Percentiles rank a stretch among this genome's conserved stretches.
phyloP scores from a whole-genome alignment of 2,113 vertebrate genomes.

The Cinclus mexicanus region DNA sequence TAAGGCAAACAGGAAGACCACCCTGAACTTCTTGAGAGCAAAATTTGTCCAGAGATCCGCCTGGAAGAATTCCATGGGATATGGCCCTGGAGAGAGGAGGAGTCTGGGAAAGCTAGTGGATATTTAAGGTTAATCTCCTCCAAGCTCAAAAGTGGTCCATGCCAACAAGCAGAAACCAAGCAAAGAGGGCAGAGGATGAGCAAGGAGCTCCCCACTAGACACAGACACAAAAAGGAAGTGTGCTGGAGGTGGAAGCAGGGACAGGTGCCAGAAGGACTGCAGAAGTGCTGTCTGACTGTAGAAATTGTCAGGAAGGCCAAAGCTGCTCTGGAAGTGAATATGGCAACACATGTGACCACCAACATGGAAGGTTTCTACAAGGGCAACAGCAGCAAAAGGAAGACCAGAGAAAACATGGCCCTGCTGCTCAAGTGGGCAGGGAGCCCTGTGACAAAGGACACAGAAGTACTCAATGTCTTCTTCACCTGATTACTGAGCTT shows the following conservation, averaged over 20 bases:
- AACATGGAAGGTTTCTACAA: background rate
- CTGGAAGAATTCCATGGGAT: background rate
- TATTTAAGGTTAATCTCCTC: background rate
- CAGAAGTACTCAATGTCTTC: background rate
- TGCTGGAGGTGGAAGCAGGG: background rate
- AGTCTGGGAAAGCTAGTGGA: background rate
- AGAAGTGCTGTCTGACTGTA: background rate
- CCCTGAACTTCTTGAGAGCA: background rate
- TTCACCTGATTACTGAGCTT: background rate
- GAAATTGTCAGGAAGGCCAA: background rate
- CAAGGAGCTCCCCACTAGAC: background rate
- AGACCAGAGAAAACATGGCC: fast-evolving
- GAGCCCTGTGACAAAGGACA: background rate
- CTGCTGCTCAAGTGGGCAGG: background rate
- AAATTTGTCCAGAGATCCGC: background rate
- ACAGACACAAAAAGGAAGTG: background rate
- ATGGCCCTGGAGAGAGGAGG: background rate
- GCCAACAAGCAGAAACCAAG: background rate
- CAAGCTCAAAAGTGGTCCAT: background rate
- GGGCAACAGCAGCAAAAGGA: background rate
- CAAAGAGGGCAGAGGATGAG: background rate
- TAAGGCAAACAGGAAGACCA: background rate
- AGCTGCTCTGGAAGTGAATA: background rate
- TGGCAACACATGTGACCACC: background rate
- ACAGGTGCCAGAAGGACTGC: background rate